Conservation (phyloP, 2,113 vertebrate genomes). For the Anas platyrhynchos region DNA sequence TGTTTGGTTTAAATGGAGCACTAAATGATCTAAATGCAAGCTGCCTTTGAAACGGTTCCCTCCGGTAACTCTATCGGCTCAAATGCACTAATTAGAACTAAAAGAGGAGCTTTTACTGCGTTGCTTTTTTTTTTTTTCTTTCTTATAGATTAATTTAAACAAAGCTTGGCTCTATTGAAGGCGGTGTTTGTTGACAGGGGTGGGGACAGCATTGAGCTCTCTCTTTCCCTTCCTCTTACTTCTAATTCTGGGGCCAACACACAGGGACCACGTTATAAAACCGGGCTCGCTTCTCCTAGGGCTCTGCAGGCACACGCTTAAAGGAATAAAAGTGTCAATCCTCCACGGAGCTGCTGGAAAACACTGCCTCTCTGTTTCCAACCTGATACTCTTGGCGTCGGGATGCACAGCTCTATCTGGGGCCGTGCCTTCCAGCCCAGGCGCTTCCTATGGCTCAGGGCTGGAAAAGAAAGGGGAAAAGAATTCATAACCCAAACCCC, state of each 20-base stretch:
- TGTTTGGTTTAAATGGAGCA: slow-evolving; percentile 38
- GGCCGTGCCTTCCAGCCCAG: not conserved
- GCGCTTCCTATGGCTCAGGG: not conserved
- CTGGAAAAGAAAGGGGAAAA: not conserved
- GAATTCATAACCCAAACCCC: not conserved
- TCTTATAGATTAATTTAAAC: slow-evolving; percentile 43
- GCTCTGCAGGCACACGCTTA: not conserved
- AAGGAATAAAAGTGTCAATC: not conserved
- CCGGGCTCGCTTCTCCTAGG: not conserved
- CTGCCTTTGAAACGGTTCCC: slow-evolving; percentile 29
- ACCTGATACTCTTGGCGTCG: not conserved
- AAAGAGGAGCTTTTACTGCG: slow-evolving; percentile 59
- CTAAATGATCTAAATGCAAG: not conserved
- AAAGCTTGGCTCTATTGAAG: slow-evolving; percentile 19
- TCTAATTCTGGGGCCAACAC: not conserved
- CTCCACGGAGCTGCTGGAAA: not conserved
- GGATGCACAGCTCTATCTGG: not conserved
- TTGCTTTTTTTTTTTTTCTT: not conserved
- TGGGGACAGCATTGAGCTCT: not conserved
- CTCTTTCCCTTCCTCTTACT: not conserved
- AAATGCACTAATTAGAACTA: slow-evolving; percentile 60
- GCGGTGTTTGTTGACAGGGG: slow-evolving; percentile 43
- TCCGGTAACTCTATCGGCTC: slow-evolving; percentile 31
- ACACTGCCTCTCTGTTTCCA: not conserved
- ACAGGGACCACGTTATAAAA: not conserved